Evolutionary conservation across 2,113 vertebrate species (phyloP).

Genomic region (Macquaria ambigua): DNA sequence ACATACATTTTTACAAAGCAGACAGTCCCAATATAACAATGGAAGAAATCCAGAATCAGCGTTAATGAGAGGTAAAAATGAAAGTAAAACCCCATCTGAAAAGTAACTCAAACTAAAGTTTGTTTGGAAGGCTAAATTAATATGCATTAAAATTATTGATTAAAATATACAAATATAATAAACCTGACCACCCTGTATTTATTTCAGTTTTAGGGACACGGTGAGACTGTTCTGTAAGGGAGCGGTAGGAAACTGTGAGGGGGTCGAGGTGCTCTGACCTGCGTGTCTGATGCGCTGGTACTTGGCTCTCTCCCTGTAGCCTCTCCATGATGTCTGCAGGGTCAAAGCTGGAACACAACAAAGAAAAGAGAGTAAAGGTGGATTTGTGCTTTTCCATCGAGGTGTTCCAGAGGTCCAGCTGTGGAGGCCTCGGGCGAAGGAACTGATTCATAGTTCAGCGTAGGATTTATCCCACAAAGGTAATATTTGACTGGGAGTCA

Average conservation of each 20-base stretch:
- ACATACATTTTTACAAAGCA: neutral
- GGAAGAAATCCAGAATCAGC: neutral
- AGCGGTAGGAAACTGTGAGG: neutral
- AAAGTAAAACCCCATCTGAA: neutral
- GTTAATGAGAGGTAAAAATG: neutral
- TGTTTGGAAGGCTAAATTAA: neutral
- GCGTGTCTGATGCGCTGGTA: conserved; percentile 91
- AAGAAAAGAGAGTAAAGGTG: neutral
- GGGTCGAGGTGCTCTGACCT: conserved; percentile 80
- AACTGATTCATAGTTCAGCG: neutral
- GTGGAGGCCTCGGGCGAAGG: neutral
- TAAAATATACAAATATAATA: neutral
- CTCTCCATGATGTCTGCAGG: conserved; percentile 94
- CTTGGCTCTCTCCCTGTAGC: conserved; percentile 92
- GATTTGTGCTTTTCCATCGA: neutral
- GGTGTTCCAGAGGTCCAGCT: neutral
- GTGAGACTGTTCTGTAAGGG: neutral
- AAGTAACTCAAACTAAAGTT: neutral
- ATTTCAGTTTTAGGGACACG: neutral
- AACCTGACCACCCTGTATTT: neutral
- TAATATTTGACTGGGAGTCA: neutral
- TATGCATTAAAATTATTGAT: neutral
- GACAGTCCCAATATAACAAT: neutral
- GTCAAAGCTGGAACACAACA: conserved; percentile 85
- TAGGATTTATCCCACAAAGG: neutral